A percentile compares a stretch with the other conserved stretches of the same genome.
phyloP scores from a whole-genome alignment of 2,888 invertebrate genomes.

The Myathropa florea region DNA sequence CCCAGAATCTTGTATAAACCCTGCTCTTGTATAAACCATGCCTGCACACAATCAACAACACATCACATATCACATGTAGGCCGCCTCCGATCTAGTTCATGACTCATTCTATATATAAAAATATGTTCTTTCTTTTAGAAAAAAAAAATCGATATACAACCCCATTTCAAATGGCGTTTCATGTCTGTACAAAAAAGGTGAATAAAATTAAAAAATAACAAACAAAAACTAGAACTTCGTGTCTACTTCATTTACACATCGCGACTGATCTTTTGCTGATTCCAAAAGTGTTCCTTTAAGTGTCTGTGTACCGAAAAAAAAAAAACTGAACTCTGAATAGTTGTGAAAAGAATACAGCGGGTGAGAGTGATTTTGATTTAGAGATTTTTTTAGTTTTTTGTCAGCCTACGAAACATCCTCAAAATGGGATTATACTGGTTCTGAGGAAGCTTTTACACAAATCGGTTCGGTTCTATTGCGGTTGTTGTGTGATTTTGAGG shows the following conservation, averaged over 20 bases:
- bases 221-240: slow-evolving; percentile 7
- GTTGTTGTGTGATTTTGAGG: neutral
- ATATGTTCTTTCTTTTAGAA: slow-evolving; percentile 48
- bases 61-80: slow-evolving; percentile 35
- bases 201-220: slow-evolving; percentile 1
- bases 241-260: slow-evolving; percentile 46
- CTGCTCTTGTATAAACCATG: neutral
- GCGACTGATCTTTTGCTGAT: neutral
- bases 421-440: slow-evolving; percentile 64
- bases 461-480: slow-evolving; percentile 13
- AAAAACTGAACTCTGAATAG: neutral
- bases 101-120: slow-evolving; percentile 47
- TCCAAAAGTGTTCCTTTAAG: slow-evolving; percentile 1
- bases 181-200: slow-evolving; percentile 60
- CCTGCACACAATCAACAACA: slow-evolving; percentile 4
- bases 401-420: slow-evolving; percentile 69
- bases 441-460: slow-evolving; percentile 69
- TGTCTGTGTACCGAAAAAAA: neutral
- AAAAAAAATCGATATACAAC: slow-evolving; percentile 44
- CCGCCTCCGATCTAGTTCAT: neutral
- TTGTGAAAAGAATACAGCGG: neutral
- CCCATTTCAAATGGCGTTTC: slow-evolving; percentile 71
- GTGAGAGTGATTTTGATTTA: neutral
- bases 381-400: slow-evolving; percentile 33
- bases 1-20: neutral